Evolutionary conservation across 1,140 invertebrate genomes (phyloP), one percentile per base, ranked within the genome.

Genomic region (Ceratina australensis): DNA sequence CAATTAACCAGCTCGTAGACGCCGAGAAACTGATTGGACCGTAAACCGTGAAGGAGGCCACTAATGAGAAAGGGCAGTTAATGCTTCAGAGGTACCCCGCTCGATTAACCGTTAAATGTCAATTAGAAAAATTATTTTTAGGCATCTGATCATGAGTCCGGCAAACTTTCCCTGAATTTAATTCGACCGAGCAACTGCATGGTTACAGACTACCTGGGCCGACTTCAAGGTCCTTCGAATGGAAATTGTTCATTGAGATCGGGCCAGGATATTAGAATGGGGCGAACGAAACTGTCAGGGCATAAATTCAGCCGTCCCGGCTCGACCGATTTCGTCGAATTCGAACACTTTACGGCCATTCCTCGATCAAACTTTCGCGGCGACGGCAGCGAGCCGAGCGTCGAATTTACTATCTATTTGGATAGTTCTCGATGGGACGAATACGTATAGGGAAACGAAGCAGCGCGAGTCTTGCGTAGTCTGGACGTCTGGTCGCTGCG

Each of bases 1-100:
- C 67, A 67, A 76, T 83, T 75, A 42, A 66, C 57, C 71, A 54
- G 22, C 33, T 60, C 16, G 47, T 22, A 22, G 50, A 64, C 28
- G 74, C 20, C 24, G 24, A 61, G 61, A 65, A 56, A 50, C 49
- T 49, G 78, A 84, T 68, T 22, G 64, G 60, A 83, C 78, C 82
- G 78, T 84, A 66, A 84, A 84, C 82, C 78, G 65, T 84, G 63
- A 84, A 84, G 77, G 73, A 80, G 69, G 72, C 33, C 33, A 10
- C 68, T 84, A 84, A 84, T 81, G 82, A 84, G 68, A 84, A 84
- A 84, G 78, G 82, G 73, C 76, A 78, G 84, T 84, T 84, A 78
- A n/a, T 66, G 81, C 65, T 54, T 69, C 59, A 73, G 54, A 26
- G 73, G 67, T 33, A 72, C 56, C 77, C 67, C 67, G 72, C 72